These are phyloP conservation scores for Melipona bicolor DNA, from an alignment of 2,888 invertebrate species.

Conservation along the genomic window DNA sequence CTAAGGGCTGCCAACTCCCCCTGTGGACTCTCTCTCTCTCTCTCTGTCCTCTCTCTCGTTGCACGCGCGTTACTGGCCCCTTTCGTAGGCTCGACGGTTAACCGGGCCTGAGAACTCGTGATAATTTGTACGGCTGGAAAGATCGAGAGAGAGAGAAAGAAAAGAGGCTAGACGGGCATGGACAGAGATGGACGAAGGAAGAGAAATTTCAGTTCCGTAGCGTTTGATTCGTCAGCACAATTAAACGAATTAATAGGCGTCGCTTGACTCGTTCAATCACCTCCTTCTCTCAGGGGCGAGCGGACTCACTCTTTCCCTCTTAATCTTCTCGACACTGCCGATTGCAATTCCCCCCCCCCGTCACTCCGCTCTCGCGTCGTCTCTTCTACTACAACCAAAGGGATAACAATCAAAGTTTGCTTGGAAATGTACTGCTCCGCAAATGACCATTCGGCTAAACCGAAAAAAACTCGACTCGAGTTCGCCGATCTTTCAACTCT, in stretches of 20 bases:
- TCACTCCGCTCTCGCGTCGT: conserved; percentile 27
- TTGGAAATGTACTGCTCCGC: conserved; percentile 39
- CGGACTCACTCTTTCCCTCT: conserved; percentile 3
- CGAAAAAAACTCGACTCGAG: conserved; percentile 38
- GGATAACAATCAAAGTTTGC: conserved; percentile 67
- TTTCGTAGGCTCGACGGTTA: conserved; percentile 58
- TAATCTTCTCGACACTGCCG: conserved; percentile 52
- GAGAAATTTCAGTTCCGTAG: conserved; percentile 71
- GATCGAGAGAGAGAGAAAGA: conserved; percentile 20
- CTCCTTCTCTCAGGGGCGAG: conserved; percentile 21
- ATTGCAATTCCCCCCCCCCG: conserved; percentile 27
- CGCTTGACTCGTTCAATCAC: conserved; percentile 64
- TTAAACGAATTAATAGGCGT: conserved; percentile 81
- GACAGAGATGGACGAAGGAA: conserved; percentile 19
- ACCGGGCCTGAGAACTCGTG: conserved; percentile 73
- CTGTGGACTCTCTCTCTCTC: conserved; percentile 36
- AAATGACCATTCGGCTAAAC: conserved; percentile 47
- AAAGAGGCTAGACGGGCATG: conserved; percentile 15
- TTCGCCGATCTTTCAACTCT: not conserved
- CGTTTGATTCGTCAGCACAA: conserved; percentile 82
- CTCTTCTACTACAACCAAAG: conserved; percentile 37
- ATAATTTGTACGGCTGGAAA: conserved; percentile 75
- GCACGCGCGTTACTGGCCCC: conserved; percentile 45
- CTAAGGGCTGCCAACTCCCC: conserved; percentile 76
- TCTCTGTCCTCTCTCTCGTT: conserved; percentile 37